Evolutionary conservation across 35 echinoderm and acorn worm genomes (phyloP).

Genomic region (Stichopus chloronotus): DNA sequence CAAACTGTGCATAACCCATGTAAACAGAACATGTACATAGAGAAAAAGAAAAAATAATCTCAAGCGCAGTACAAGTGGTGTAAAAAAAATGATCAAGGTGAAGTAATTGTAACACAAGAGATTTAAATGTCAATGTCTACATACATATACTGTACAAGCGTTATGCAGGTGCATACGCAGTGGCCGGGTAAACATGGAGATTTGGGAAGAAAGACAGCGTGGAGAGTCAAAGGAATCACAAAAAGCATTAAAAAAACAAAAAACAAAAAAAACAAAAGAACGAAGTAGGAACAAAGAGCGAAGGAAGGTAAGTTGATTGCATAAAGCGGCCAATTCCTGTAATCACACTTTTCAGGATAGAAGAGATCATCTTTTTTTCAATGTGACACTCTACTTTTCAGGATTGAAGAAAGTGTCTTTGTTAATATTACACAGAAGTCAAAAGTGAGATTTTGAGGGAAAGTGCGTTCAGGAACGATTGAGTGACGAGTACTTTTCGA

Average conservation of each 20-base stretch:
- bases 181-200: not conserved
- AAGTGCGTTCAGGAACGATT: no score
- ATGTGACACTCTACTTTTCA: no score
- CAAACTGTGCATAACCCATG: no score
- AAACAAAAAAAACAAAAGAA: not conserved
- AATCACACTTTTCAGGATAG: no score
- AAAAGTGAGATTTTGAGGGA: no score
- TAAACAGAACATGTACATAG: no score
- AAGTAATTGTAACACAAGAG: not conserved
- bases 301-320: not conserved
- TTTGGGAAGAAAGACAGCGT: not conserved
- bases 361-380: no score
- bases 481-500: no score
- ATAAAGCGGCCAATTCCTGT: not conserved
- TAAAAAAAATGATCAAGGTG: not conserved
- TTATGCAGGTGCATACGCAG: not conserved
- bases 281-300: no score
- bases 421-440: no score
- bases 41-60: no score
- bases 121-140: not conserved
- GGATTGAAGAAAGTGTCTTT: no score
- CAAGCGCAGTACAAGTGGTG: not conserved
- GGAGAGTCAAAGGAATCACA: not conserved
- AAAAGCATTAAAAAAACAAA: not conserved
- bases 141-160: not conserved